A percentile compares a stretch with the other conserved stretches of the same genome.
Conservation (phyloP, 2,888 invertebrate genomes). For the Polydrusus cervinus region DNA sequence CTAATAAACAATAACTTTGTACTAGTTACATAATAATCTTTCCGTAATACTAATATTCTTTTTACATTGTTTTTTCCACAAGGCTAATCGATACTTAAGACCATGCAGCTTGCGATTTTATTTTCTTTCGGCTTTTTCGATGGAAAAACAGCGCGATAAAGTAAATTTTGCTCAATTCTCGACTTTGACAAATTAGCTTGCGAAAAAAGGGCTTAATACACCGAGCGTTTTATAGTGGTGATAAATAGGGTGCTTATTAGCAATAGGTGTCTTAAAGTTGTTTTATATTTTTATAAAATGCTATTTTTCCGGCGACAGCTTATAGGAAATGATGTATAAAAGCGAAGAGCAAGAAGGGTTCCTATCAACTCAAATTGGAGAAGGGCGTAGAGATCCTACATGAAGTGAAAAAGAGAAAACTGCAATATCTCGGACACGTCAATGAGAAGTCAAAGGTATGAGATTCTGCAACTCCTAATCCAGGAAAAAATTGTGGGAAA, state of each 20-base stretch:
- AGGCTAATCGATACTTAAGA: constrained; percentile 39
- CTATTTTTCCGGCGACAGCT: not conserved
- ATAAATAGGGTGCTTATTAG: constrained; percentile 51
- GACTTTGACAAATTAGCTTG: constrained; percentile 52
- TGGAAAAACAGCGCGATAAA: constrained; percentile 49
- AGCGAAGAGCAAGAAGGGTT: too few species aligned
- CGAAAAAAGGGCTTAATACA: constrained; percentile 44
- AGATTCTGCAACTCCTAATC: too few species aligned
- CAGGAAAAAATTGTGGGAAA: too few species aligned
- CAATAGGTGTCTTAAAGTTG: constrained; percentile 34
- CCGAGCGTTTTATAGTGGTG: constrained; percentile 36
- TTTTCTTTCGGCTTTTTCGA: constrained; percentile 30
- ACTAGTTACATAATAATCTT: too few species aligned
- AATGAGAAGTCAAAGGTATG: too few species aligned
- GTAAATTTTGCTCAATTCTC: constrained; percentile 48
- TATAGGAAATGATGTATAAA: not conserved
- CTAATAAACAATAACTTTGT: too few species aligned
- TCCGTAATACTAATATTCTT: not conserved
- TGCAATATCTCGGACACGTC: too few species aligned
- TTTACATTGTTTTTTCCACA: constrained; percentile 25
- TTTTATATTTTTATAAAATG: constrained; percentile 21
- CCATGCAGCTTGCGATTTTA: constrained; percentile 39
- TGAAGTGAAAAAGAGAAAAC: too few species aligned
- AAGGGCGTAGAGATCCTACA: too few species aligned
- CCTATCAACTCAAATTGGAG: too few species aligned